Conservation (phyloP, 2,797 vertebrate genomes). For the Pyrocephalus nanus region DNA sequence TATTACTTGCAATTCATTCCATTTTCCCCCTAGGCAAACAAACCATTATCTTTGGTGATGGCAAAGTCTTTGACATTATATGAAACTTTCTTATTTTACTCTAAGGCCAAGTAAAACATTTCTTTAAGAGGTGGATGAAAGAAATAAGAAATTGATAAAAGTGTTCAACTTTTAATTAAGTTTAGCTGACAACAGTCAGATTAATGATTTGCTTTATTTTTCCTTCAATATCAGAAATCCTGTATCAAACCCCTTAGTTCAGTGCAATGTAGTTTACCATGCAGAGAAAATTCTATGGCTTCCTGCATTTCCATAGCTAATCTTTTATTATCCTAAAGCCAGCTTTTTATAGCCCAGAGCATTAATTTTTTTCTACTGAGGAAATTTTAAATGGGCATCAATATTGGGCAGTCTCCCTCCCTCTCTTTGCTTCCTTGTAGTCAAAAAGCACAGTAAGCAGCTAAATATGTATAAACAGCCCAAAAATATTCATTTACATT, state of each 20-base stretch:
- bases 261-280: constrained; percentile 36
- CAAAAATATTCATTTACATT: neutral
- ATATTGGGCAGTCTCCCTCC: neutral
- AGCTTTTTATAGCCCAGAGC: neutral
- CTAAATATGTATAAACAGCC: neutral
- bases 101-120: neutral
- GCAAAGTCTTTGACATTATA: constrained; percentile 18
- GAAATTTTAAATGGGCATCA: constrained; percentile 20
- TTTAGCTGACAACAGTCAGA: neutral
- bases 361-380: constrained; percentile 44
- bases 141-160: constrained; percentile 21
- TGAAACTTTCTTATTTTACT: neutral
- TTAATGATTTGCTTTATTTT: constrained; percentile 38
- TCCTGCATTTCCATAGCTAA: constrained; percentile 41
- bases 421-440: neutral
- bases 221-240: constrained; percentile 23
- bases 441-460: neutral
- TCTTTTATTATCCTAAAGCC: constrained; percentile 30
- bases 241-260: constrained; percentile 9
- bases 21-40: constrained; percentile 22
- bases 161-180: constrained; percentile 49
- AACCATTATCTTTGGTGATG: constrained; percentile 35
- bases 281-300: constrained; percentile 14
- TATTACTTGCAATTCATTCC: constrained; percentile 12
- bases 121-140: neutral